These are phyloP conservation scores for Phodopus roborovskii DNA, from an alignment of 2,113 vertebrate species.

Conservation along the genomic window DNA sequence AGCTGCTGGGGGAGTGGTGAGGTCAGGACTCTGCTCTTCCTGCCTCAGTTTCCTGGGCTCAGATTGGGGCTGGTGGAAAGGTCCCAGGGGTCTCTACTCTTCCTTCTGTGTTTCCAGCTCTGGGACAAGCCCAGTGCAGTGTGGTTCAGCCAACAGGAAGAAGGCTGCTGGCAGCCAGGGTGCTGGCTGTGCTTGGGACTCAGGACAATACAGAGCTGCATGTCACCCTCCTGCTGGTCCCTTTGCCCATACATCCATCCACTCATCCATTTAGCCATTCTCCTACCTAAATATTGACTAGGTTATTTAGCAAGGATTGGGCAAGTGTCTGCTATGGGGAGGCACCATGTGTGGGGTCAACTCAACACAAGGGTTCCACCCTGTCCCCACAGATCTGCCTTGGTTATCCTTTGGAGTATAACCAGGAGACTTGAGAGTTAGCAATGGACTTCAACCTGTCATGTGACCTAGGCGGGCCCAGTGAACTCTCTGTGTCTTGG, in stretches of 20 bases:
- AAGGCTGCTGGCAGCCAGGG: background rate
- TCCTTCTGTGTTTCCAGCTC: background rate
- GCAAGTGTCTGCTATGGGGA: background rate
- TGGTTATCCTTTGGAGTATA: background rate
- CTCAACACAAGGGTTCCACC: background rate
- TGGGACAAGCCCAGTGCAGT: background rate
- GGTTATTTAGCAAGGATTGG: background rate
- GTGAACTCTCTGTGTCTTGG: background rate
- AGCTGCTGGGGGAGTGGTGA: background rate
- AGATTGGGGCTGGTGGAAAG: background rate
- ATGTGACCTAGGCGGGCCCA: background rate
- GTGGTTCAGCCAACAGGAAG: constrained; percentile 46
- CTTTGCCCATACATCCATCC: background rate
- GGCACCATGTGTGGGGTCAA: background rate
- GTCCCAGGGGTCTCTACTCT: background rate
- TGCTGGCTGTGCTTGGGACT: background rate
- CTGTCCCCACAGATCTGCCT: background rate
- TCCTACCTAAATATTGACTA: background rate
- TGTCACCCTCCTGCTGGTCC: fast-evolving
- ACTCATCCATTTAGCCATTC: background rate
- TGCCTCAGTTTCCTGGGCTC: background rate
- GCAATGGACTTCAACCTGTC: background rate
- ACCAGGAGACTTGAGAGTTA: background rate
- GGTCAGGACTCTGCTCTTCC: background rate
- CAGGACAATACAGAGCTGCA: background rate